phyloP scores from a whole-genome alignment of 2,797 vertebrate genomes.

The Lepus oiostolus region DNA sequence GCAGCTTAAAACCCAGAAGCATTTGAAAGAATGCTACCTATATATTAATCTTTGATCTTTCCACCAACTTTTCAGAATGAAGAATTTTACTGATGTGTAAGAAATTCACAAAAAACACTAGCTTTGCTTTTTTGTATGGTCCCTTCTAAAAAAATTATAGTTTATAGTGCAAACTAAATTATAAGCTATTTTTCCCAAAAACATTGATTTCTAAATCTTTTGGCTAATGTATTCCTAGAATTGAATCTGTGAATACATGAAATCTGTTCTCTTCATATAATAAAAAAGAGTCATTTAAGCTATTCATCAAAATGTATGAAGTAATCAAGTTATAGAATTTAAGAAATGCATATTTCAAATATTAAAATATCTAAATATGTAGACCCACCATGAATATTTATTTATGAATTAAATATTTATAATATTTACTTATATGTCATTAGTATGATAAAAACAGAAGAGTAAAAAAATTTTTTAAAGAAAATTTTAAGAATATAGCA shows the following conservation, averaged over 20 bases:
- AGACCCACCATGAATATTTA: neutral
- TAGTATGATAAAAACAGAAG: neutral
- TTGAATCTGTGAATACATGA: too few species aligned
- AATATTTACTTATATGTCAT: neutral
- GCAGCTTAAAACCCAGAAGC: conserved; percentile 40
- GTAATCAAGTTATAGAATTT: conserved; percentile 27
- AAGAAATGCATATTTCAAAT: conserved; percentile 48
- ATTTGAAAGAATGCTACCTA: conserved; percentile 1
- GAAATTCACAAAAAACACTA: conserved; percentile 28
- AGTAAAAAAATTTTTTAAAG: neutral
- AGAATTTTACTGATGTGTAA: conserved; percentile 1
- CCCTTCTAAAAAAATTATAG: neutral
- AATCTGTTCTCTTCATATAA: too few species aligned
- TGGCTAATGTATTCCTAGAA: neutral
- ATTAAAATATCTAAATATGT: neutral
- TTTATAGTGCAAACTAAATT: conserved; percentile 26
- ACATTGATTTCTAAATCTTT: conserved; percentile 20
- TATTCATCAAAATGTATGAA: conserved; percentile 26
- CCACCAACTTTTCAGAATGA: conserved; percentile 28
- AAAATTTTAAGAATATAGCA: neutral
- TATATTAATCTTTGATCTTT: conserved; percentile 1
- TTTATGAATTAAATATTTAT: neutral
- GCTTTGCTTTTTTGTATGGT: neutral
- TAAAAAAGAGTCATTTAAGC: conserved; percentile 38
- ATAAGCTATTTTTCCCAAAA: conserved; percentile 33